phyloP scores from a whole-genome alignment of 1,140 invertebrate genomes.

The Macrosteles quadrilineatus region DNA sequence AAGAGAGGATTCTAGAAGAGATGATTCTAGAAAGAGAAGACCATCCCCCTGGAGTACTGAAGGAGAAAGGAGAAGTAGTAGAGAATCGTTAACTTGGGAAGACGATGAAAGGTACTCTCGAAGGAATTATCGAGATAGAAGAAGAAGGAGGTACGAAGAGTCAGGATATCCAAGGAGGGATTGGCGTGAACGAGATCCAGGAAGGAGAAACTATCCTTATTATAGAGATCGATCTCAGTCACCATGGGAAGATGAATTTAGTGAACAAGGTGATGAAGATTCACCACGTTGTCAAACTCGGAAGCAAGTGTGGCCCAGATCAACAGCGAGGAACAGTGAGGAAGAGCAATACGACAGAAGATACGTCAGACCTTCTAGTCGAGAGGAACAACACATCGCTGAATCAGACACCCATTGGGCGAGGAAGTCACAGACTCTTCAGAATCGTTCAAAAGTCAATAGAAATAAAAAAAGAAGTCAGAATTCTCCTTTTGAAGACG shows the following conservation, averaged over 20 bases:
- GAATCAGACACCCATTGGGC: constrained; percentile 52
- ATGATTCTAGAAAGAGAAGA: constrained; percentile 45
- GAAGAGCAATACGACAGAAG: constrained; percentile 25
- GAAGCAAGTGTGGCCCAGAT: constrained; percentile 34
- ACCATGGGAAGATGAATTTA: constrained; percentile 58
- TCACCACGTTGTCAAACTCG: constrained; percentile 35
- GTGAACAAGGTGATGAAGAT: constrained; percentile 43
- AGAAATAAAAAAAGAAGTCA: constrained; percentile 46
- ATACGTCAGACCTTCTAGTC: constrained; percentile 16
- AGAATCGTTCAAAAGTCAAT: constrained; percentile 30
- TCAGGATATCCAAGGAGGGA: constrained; percentile 45
- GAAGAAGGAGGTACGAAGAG: constrained; percentile 50
- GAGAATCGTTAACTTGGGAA: constrained; percentile 40
- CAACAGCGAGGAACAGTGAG: not conserved
- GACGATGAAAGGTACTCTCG: constrained; percentile 45
- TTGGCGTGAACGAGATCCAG: constrained; percentile 44
- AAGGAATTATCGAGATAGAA: constrained; percentile 40
- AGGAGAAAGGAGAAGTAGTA: constrained; percentile 38
- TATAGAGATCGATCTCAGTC: constrained; percentile 52
- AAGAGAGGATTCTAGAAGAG: constrained; percentile 48
- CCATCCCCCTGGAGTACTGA: constrained; percentile 38
- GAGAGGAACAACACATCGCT: constrained; percentile 46
- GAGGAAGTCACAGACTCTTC: constrained; percentile 36
- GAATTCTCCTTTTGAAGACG: constrained; percentile 69
- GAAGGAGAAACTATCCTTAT: constrained; percentile 51